A percentile compares a stretch with the other conserved stretches of the same genome.
Evolutionary conservation across 2,797 vertebrate genomes (phyloP).

Genomic region (Coendou prehensilis): DNA sequence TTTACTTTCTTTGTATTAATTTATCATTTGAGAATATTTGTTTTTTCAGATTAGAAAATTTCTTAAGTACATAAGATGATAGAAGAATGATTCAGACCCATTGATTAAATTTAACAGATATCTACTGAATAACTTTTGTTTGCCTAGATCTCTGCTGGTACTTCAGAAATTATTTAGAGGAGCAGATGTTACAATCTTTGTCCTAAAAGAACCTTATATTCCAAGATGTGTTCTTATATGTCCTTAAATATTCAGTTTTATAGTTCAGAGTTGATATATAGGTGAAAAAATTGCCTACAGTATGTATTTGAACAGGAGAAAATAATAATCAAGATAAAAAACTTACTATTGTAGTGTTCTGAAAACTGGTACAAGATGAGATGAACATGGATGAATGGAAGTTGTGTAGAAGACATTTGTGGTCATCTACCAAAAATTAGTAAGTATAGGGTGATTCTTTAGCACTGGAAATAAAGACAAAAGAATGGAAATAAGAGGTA

Average conservation of each 20-base stretch:
- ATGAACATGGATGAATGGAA: neutral
- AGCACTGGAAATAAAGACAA: neutral
- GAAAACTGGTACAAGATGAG: neutral
- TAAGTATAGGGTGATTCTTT: neutral
- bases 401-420: neutral
- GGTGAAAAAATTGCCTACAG: neutral
- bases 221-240: neutral
- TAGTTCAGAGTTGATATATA: neutral
- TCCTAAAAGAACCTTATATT: neutral
- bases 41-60: conserved; percentile 21
- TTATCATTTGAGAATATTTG: conserved; percentile 43
- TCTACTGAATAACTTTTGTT: neutral
- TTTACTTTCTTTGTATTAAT: conserved; percentile 38
- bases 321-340: conserved; percentile 22
- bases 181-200: neutral
- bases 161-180: neutral
- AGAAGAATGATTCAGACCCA: neutral
- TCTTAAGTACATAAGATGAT: neutral
- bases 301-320: neutral
- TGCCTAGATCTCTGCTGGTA: neutral
- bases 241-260: conserved; percentile 1
- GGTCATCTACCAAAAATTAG: neutral
- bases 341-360: neutral
- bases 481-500: neutral
- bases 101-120: neutral